Base-by-base conservation (phyloP, 2,797 vertebrate species). In the Poeciliopsis presidionis region DNA sequence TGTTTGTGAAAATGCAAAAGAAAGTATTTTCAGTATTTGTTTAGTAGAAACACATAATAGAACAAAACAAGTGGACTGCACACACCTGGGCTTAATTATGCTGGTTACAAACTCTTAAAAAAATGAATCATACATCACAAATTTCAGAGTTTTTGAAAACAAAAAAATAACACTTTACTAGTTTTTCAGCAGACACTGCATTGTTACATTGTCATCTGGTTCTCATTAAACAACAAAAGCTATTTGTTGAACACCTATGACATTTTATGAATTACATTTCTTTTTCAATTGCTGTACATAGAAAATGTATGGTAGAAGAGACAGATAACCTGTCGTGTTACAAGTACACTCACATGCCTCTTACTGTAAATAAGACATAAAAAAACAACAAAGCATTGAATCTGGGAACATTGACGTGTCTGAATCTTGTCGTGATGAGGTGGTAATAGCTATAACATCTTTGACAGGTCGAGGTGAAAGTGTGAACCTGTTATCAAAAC, bases 391-490 rank as follows among this genome's bases (percentile, higher is more conserved):
- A 41, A 59, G 22, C 14, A 57, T 22, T n/a, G 49, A 57, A 28
- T 61, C 28, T 61, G 13, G 61, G n/a, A 25, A 65, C 33, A 39
- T 7, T 22, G 18, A 36, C 18, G 1, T 65, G 33, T 65, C 33
- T 18, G 16, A 39, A 39, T 65, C 1, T 13, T 57, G 36, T 18
- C 25, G 5, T 28, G 20, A 33, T 72, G 7, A 49, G 70, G 30
- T 33, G 28, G 30, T 72, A 73, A 20, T 53, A 30, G 30, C 30
- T 30, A 11, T 0, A 39, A 22, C 25, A 73, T 73, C 36, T 73
- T n/a, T 22, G 33, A 73, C 43, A 47, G 12, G 25, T 8, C 7
- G 3, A 76, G 69, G 55, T 81, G 51, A 51, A 65, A 76, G 41
- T 41, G 28, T 30, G 30, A 36, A 20, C 55, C 77, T 61, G 36